These are phyloP conservation scores for Microctonus aethiopoides DNA, from an alignment of 2,888 invertebrate species.

Conservation along the genomic window DNA sequence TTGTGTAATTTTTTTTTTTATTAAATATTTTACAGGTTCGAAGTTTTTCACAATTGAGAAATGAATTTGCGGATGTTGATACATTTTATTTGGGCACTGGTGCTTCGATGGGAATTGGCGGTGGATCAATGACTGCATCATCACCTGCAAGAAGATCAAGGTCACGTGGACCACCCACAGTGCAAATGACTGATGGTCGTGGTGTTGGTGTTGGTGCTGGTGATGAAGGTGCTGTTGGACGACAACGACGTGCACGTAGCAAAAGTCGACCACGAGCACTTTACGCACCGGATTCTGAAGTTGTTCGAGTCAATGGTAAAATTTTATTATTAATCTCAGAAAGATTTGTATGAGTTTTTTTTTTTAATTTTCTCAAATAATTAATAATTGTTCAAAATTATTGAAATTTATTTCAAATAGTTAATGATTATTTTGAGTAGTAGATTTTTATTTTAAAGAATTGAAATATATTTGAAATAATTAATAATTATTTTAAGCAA, in stretches of 20 bases:
- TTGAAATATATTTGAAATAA: too few relatives aligned
- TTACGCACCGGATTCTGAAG: slow-evolving; percentile 86
- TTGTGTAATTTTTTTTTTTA: too few relatives aligned
- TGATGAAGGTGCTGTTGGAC: slow-evolving; percentile 68
- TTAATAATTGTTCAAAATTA: too few relatives aligned
- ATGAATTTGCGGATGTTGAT: slow-evolving; percentile 91
- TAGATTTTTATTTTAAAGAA: too few relatives aligned
- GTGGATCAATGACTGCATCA: slow-evolving; percentile 60
- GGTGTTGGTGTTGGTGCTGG: slow-evolving; percentile 63
- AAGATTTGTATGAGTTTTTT: too few relatives aligned
- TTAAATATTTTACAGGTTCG: slow-evolving; percentile 78
- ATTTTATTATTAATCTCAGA: neutral
- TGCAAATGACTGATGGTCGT: slow-evolving; percentile 58
- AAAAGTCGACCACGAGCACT: slow-evolving; percentile 87
- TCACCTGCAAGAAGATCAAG: slow-evolving; percentile 77
- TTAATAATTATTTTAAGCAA: too few relatives aligned
- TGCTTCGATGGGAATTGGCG: slow-evolving; percentile 66
- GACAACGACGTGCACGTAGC: slow-evolving; percentile 78
- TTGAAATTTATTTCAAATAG: too few relatives aligned
- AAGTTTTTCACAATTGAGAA: slow-evolving; percentile 92
- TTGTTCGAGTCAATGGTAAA: slow-evolving; percentile 79
- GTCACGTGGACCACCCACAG: slow-evolving; percentile 70
- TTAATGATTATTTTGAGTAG: too few relatives aligned
- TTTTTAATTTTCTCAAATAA: neutral
- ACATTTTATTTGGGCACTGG: slow-evolving; percentile 85